Evolutionary conservation across 1,140 invertebrate genomes (phyloP), one percentile per base, ranked within the genome.

Genomic region (Neuroterus valhalla): DNA sequence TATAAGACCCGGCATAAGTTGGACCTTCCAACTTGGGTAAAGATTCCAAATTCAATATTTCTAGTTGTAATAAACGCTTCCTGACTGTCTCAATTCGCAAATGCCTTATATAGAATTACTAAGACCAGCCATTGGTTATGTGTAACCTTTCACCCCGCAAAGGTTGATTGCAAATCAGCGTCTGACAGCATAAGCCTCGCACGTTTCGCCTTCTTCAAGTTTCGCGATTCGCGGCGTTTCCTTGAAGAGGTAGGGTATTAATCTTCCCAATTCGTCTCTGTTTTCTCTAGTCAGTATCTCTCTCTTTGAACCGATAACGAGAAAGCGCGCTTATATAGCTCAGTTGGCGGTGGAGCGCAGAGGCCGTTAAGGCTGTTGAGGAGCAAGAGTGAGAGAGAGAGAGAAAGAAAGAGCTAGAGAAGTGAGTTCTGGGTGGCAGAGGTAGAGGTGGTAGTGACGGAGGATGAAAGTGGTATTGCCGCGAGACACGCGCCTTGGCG

Each of bases 401-500:
- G n/a, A n/a, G n/a, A n/a, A n/a, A n/a, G n/a, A n/a, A n/a, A n/a
- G 5, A 38, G 31, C 31, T 38, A 38, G 31, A 38, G 31, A 38
- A 38, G 31, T 38, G 31, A 38, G 31, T 38, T 38, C 31, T n/a
- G 1, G 31, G 44, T 46, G 45, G 43, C 46, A 62, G 68, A 76
- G 76, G 68, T 66, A 62, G 68, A 76, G 76, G 68, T 66, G 71
- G 74, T 70, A 38, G 44, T 52, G 67, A 77, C 71, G 75, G 74
- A 71, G 75, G 71, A 78, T 76, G 79, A 82, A 84, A 83, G 83
- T 85, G 72, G 80, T 78, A 88, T 87, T 87, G 87, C 86, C 78
- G 68, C 70, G 72, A 84, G 83, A 88, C 86, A 88, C 87, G 86
- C 86, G 85, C 81, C 83, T 80, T 87, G 83, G 82, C 85, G 85